A percentile compares a stretch with the other conserved stretches of the same genome.
These are phyloP conservation scores for Schlechtendalia chinensis DNA, from an alignment of 1,140 invertebrate species.

Conservation along the genomic window DNA sequence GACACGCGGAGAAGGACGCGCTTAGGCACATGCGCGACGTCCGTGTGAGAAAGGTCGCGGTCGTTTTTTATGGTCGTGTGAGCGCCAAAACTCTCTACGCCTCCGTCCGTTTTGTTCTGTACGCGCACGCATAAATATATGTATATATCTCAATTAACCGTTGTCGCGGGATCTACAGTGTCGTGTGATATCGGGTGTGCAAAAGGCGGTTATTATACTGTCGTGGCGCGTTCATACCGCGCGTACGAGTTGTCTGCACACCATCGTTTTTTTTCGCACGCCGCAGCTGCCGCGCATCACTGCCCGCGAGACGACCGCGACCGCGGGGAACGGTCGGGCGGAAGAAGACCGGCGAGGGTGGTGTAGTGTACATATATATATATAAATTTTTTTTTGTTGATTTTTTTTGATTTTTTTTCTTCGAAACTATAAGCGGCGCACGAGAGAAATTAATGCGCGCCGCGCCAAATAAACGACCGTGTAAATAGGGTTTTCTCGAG, in stretches of 20 bases:
- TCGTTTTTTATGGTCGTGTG: slow-evolving; percentile 44
- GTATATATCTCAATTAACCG: neutral
- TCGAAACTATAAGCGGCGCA: neutral
- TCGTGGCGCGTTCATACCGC: too few relatives aligned
- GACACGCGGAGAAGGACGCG: neutral
- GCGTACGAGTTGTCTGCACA: slow-evolving; percentile 14
- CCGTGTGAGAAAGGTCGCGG: slow-evolving; percentile 35
- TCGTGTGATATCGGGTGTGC: slow-evolving; percentile 42
- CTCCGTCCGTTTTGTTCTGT: neutral
- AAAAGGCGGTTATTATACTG: slow-evolving; percentile 37
- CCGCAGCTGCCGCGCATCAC: too few relatives aligned
- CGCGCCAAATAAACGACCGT: slow-evolving; percentile 45
- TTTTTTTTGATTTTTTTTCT: slow-evolving; percentile 21
- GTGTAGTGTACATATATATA: too few relatives aligned
- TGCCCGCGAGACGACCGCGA: too few relatives aligned
- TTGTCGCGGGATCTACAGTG: too few relatives aligned
- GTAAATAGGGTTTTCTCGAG: slow-evolving; percentile 47
- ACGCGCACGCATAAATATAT: neutral
- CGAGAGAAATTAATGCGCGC: slow-evolving; percentile 6
- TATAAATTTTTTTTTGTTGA: too few relatives aligned
- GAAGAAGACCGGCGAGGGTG: neutral
- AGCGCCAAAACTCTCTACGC: slow-evolving; percentile 9
- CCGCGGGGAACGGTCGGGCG: neutral
- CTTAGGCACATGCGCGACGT: neutral
- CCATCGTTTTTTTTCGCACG: slow-evolving; percentile 37